These are phyloP conservation scores for Urophycis tenuis DNA, from an alignment of 2,797 vertebrate genomes.

Conservation along the genomic window DNA sequence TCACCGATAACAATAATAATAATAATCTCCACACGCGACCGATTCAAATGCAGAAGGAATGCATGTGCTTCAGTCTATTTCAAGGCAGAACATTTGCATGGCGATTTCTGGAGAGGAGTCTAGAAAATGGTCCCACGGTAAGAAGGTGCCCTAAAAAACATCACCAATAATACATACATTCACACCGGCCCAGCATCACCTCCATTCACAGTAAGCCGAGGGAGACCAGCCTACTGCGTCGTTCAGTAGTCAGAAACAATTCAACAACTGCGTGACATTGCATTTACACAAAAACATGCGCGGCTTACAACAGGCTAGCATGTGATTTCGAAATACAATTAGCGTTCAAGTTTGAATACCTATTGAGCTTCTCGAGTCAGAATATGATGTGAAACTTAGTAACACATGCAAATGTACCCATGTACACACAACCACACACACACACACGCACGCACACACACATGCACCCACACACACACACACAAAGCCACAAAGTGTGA, in stretches of 20 bases:
- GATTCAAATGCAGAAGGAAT: background rate
- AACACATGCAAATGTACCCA: background rate
- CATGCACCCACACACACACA: background rate
- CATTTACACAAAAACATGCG: too few species aligned
- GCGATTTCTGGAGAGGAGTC: background rate
- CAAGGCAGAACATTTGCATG: background rate
- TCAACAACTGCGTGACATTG: background rate
- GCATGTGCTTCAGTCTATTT: background rate
- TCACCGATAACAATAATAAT: background rate
- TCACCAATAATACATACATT: background rate
- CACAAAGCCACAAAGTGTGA: background rate
- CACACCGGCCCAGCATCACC: background rate
- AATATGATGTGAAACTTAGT: background rate
- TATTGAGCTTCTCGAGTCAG: background rate
- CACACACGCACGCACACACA: background rate
- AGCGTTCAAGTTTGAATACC: background rate
- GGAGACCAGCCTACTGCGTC: background rate
- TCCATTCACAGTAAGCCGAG: background rate
- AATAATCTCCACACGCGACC: background rate
- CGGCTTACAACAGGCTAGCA: background rate
- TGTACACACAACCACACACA: too few species aligned
- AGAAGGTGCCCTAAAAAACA: background rate
- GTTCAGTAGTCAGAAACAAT: background rate
- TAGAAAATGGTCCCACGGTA: background rate
- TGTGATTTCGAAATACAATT: background rate